These are phyloP conservation scores for Pachyseris speciosa DNA, from an alignment of 64 coral and sea anemone species.

Conservation along the genomic window DNA sequence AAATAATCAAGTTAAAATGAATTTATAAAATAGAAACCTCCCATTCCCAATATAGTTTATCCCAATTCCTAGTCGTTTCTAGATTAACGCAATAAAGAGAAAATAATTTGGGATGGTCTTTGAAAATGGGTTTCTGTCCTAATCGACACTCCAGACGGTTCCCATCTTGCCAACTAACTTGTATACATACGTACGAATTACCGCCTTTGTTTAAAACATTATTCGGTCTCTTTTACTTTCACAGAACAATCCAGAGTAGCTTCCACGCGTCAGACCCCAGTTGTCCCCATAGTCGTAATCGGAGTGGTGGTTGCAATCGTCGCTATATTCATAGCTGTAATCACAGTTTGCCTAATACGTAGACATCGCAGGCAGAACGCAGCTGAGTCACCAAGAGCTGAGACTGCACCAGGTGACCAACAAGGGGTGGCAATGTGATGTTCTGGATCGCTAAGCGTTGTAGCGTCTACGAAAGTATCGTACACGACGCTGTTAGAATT, in stretches of 20 bases:
- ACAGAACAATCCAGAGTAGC: not conserved
- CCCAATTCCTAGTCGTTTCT: too few species aligned
- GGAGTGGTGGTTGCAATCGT: not conserved
- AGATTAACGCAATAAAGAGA: too few species aligned
- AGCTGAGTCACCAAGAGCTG: not conserved
- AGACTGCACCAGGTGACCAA: not conserved
- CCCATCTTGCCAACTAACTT: too few species aligned
- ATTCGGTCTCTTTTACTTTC: not conserved
- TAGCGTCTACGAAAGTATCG: too few species aligned
- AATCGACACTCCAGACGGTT: too few species aligned
- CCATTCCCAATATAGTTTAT: too few species aligned
- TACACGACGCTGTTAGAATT: not conserved
- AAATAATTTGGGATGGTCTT: too few species aligned
- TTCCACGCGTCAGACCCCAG: not conserved
- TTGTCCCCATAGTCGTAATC: not conserved
- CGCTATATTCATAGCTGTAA: not conserved
- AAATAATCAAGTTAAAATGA: too few species aligned
- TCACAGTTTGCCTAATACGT: not conserved
- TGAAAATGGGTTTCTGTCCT: too few species aligned
- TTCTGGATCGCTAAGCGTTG: too few species aligned
- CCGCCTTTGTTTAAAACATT: not conserved
- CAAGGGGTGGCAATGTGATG: not conserved
- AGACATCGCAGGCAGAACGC: not conserved
- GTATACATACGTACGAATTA: too few species aligned
- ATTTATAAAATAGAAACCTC: too few species aligned